Evolutionary conservation across 2,113 vertebrate species (phyloP).

Genomic region (Elgaria multicarinata): DNA sequence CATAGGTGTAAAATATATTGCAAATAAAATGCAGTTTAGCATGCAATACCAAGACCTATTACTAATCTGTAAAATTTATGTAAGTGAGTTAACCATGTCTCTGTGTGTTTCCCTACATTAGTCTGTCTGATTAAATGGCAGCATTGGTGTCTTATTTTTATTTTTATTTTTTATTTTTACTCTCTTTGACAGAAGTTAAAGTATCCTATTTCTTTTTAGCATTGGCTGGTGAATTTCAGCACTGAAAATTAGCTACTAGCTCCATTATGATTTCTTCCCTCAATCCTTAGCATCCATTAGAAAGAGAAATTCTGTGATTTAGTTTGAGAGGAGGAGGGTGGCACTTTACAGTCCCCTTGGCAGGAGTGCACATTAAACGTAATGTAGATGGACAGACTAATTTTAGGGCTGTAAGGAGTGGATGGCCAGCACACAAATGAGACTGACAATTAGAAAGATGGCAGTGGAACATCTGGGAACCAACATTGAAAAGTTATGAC

Average conservation of each 20-base stretch:
- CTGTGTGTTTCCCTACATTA: not conserved
- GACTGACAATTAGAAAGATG: not conserved
- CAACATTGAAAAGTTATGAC: not conserved
- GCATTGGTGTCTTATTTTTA: not conserved
- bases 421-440: not conserved
- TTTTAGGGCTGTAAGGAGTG: not conserved
- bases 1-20: not conserved
- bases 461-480: not conserved
- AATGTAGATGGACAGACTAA: not conserved
- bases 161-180: not conserved
- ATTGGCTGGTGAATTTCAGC: not conserved
- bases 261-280: conserved; percentile 5
- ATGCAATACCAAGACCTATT: not conserved
- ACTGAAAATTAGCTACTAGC: not conserved
- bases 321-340: not conserved
- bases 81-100: not conserved
- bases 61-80: not conserved
- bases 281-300: conserved; percentile 3
- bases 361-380: not conserved
- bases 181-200: conserved; percentile 13
- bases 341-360: not conserved
- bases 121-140: not conserved
- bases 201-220: not conserved
- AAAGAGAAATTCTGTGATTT: not conserved
- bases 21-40: not conserved